Conservation (phyloP, 2,113 vertebrate species). For the Pedionomus torquatus region DNA sequence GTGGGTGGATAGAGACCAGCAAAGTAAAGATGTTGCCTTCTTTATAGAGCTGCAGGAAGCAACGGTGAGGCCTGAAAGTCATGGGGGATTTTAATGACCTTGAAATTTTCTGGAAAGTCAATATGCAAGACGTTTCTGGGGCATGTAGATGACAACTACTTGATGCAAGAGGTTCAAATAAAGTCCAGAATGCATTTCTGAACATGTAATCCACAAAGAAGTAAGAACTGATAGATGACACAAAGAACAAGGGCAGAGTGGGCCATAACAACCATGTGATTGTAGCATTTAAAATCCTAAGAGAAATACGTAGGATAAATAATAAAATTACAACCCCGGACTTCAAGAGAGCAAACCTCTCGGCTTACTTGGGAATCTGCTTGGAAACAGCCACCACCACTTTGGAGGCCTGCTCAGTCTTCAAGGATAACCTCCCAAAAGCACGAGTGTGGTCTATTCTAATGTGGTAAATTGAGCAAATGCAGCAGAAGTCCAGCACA, state of each 20-base stretch:
- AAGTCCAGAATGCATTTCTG: neutral
- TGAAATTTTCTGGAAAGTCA: neutral
- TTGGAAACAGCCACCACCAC: neutral
- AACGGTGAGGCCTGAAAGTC: neutral
- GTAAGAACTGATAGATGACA: neutral
- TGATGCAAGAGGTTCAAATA: neutral
- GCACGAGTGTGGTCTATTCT: neutral
- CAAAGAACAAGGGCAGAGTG: neutral
- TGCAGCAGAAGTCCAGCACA: neutral
- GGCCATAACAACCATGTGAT: neutral
- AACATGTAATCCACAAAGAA: neutral
- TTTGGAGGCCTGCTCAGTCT: neutral
- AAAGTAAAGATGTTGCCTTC: neutral
- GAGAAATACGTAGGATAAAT: neutral
- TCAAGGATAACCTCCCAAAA: neutral
- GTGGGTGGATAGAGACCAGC: neutral
- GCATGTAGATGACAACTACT: neutral
- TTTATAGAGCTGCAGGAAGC: neutral
- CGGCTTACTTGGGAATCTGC: neutral
- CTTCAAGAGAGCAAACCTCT: neutral
- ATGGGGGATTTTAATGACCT: neutral
- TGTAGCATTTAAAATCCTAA: neutral
- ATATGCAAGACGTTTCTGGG: neutral
- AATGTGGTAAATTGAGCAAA: neutral
- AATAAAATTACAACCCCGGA: neutral